Conservation (phyloP, 2,888 invertebrate species). For the Myopa testacea region DNA sequence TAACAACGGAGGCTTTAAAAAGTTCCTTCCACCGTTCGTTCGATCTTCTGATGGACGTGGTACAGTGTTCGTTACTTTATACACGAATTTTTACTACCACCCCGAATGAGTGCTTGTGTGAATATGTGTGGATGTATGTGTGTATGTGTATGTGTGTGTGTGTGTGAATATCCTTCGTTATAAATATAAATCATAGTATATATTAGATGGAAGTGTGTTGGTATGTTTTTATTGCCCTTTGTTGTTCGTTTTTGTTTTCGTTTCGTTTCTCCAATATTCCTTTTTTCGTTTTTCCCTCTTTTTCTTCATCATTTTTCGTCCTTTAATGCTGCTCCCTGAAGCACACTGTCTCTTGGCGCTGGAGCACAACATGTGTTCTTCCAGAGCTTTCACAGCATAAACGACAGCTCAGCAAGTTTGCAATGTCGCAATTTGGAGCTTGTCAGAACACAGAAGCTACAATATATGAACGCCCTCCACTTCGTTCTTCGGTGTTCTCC, state of each 20-base stretch:
- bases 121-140: no score
- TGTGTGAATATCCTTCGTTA: not conserved
- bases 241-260: no score
- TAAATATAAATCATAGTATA: not conserved
- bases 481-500: not conserved
- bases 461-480: no score
- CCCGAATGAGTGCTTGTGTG: no score
- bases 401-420: conserved; percentile 26
- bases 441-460: not conserved
- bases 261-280: no score
- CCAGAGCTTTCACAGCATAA: not conserved
- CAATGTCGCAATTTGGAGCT: not conserved
- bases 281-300: no score
- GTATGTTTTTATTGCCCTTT: no score
- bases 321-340: not conserved
- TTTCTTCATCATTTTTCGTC: not conserved
- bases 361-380: not conserved
- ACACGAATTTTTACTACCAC: no score
- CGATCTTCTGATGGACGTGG: no score
- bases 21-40: not conserved
- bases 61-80: no score
- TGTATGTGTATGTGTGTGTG: not conserved
- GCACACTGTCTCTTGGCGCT: no score
- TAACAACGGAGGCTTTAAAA: not conserved
- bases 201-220: not conserved